These are phyloP conservation scores for Philhelius pedissequus DNA, from an alignment of 2,888 invertebrate species.

Conservation along the genomic window DNA sequence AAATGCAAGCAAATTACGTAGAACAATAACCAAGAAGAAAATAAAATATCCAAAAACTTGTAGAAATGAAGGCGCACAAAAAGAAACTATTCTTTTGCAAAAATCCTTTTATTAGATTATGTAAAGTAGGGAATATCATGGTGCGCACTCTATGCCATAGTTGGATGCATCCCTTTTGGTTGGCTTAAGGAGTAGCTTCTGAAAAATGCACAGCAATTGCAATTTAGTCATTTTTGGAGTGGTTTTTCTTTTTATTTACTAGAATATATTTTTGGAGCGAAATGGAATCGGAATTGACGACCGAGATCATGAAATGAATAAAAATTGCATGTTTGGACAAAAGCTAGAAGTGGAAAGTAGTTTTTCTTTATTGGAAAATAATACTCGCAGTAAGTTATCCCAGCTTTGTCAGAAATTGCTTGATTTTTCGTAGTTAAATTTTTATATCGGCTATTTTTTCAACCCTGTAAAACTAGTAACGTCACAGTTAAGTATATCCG, in stretches of 20 bases:
- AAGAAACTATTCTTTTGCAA: background rate
- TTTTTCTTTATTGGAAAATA: too few species aligned
- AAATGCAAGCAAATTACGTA: conserved; percentile 34
- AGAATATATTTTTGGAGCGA: background rate
- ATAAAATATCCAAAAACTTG: background rate
- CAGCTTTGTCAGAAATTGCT: too few species aligned
- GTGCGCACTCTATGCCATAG: background rate
- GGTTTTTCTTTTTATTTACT: background rate
- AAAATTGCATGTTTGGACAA: too few species aligned
- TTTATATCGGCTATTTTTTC: too few species aligned
- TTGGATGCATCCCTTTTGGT: conserved; percentile 31
- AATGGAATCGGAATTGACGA: background rate
- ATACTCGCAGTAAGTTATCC: too few species aligned
- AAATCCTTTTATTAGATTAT: conserved; percentile 50
- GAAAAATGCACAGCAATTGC: conserved; percentile 1
- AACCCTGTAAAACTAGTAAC: too few species aligned
- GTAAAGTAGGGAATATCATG: conserved; percentile 28
- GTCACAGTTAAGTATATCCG: too few species aligned
- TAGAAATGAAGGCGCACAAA: background rate
- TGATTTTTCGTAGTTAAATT: too few species aligned
- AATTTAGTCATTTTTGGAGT: conserved; percentile 1
- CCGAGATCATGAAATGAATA: background rate
- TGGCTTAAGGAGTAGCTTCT: background rate
- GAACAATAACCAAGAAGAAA: background rate
- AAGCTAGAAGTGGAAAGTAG: too few species aligned